phyloP scores from a whole-genome alignment of 1,140 invertebrate genomes.

The Drosophila punjabiensis region DNA sequence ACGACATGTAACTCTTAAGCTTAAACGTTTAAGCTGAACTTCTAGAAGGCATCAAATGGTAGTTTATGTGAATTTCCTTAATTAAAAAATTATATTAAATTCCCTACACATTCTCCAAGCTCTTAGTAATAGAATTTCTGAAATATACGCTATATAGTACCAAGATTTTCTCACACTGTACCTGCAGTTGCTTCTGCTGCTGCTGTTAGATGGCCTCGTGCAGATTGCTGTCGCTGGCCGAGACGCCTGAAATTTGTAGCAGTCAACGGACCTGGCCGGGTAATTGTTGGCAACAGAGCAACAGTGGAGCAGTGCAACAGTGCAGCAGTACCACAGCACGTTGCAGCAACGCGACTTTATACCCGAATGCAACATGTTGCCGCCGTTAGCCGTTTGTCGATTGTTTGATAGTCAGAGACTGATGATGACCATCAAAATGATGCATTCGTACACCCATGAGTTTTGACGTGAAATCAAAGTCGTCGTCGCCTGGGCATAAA shows the following conservation, averaged over 20 bases:
- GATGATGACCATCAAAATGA: conserved; percentile 84
- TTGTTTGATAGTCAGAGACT: conserved; percentile 84
- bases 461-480: conserved; percentile 82
- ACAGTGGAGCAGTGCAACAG: conserved; percentile 32
- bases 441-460: conserved; percentile 84
- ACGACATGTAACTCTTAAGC: background rate
- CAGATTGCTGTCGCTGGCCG: conserved; percentile 69
- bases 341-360: conserved; percentile 40
- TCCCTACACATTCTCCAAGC: background rate
- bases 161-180: background rate
- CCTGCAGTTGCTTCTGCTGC: conserved; percentile 36
- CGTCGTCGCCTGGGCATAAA: conserved; percentile 75
- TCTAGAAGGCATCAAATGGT: rapidly evolving
- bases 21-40: background rate
- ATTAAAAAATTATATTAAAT: background rate
- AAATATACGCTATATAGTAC: too few species aligned
- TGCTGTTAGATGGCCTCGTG: conserved; percentile 70
- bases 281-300: conserved; percentile 71
- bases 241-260: conserved; percentile 82
- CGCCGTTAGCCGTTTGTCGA: conserved; percentile 49
- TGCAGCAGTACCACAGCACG: conserved; percentile 48
- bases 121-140: too few species aligned
- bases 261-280: conserved; percentile 63
- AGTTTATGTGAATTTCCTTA: rapidly evolving
- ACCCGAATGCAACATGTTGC: conserved; percentile 59